Evolutionary conservation across 2,797 vertebrate genomes (phyloP).

Genomic region (Chelon labrosus): DNA sequence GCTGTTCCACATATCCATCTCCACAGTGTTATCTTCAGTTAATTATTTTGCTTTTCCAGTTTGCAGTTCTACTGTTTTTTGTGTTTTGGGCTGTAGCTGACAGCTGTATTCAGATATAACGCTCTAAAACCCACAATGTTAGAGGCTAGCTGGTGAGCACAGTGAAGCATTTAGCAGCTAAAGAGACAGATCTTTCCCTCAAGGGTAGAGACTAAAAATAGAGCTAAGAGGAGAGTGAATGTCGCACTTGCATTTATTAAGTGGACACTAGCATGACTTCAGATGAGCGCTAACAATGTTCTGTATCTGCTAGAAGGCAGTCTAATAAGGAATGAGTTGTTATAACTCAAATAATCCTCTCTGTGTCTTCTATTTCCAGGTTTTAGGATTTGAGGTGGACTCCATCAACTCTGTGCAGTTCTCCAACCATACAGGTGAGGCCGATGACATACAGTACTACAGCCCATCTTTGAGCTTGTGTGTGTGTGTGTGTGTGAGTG

Average conservation of each 20-base stretch:
- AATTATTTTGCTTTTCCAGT: background rate
- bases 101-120: background rate
- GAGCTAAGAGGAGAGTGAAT: background rate
- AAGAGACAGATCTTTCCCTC: background rate
- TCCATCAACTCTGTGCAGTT: constrained; percentile 98
- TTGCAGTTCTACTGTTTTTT: background rate
- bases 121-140: background rate
- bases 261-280: background rate
- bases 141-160: background rate
- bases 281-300: background rate
- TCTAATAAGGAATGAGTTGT: too few relatives aligned
- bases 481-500: constrained; percentile 18
- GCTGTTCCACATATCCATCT: background rate
- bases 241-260: background rate
- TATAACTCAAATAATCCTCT: background rate
- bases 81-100: background rate
- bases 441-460: background rate
- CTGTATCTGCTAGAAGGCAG: background rate
- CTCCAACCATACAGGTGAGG: constrained; percentile 97
- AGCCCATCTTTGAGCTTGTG: background rate
- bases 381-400: constrained; percentile 97
- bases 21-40: background rate
- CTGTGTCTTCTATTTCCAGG: constrained; percentile 79
- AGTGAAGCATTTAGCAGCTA: background rate
- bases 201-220: background rate